Base-by-base conservation (phyloP, 2,113 vertebrate genomes). In the Cairina moschata region DNA sequence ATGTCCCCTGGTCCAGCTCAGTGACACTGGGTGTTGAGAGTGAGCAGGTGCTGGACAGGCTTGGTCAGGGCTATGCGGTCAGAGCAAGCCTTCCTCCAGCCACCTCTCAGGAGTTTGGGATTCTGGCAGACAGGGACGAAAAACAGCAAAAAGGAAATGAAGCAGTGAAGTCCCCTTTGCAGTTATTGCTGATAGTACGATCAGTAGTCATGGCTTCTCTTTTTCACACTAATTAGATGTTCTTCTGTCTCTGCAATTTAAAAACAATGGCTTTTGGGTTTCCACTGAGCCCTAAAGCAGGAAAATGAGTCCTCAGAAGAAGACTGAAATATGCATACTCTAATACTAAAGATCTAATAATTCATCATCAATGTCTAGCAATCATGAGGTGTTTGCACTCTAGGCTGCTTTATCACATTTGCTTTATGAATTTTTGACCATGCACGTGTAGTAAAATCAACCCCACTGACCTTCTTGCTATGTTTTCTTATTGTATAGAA, bases 381-480 rank as follows among this genome's bases (percentile, higher is more conserved):
- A 5, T 93, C n/a, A 40, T 69, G 59, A 94, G 40, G 14, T 54
- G 54, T 22, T 89, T 92, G n/a, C 55, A 56, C 28, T 84, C n/a
- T 40, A 23, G 34, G 44, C 62, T 86, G 28, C 83, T 79, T 86
- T 73, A 62, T 83, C 28, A 29, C 52, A 1, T 79, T 79, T 84
- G 22, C 81, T 84, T 86, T 82, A 66, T 80, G 91, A 83, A 56
- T 83, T 93, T 88, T 89, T 73, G 74, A 69, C 69, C 21, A 8
- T 81, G 94, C 65, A 34, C 50, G 8, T 89, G 50, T 79, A 79
- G 89, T 89, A 89, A 94, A 94, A 95, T 82, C 74, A 68, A 17
- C 3, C 8, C 13, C 22, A 17, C 25, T 82, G 67, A 76, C 58
- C n/a, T 74, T 32, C 34, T 76, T 83, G 55, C 93, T 92, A 0